These are phyloP conservation scores for Nasonia longicornis DNA, from an alignment of 1,140 invertebrate species.

Conservation along the genomic window DNA sequence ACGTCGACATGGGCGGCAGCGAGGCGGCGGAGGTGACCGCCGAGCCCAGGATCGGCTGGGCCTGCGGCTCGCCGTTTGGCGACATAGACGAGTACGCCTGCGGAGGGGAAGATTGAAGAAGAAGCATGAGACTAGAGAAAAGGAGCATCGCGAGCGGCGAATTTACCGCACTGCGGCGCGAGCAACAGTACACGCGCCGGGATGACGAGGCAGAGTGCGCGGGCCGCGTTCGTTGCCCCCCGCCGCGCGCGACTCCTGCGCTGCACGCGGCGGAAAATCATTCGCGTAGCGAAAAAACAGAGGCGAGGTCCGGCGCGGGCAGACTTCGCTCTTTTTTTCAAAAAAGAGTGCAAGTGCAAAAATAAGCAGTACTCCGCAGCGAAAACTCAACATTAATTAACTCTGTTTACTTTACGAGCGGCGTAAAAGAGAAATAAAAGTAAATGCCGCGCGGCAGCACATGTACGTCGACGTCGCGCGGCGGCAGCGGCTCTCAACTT, in stretches of 20 bases:
- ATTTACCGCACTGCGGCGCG: too few relatives aligned
- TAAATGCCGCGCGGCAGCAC: background rate
- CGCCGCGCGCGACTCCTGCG: too few relatives aligned
- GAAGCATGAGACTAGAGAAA: too few relatives aligned
- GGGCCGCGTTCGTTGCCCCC: too few relatives aligned
- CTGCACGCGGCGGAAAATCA: too few relatives aligned
- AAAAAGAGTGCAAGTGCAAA: background rate
- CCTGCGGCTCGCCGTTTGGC: slow-evolving; percentile 67
- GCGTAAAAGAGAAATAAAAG: background rate
- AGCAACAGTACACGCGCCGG: too few relatives aligned
- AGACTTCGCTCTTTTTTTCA: background rate
- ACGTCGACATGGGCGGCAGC: slow-evolving; percentile 94
- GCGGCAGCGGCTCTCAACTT: background rate
- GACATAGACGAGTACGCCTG: slow-evolving; percentile 74
- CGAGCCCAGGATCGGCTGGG: slow-evolving; percentile 67
- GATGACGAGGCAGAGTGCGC: too few relatives aligned
- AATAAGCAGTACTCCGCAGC: background rate
- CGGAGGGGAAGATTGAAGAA: slow-evolving; percentile 52
- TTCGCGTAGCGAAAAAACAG: background rate
- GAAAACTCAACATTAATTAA: slow-evolving; percentile 4
- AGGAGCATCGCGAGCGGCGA: too few relatives aligned
- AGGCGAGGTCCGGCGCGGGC: background rate
- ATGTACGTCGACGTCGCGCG: background rate
- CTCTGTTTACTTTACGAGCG: slow-evolving; percentile 2
- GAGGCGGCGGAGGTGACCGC: slow-evolving; percentile 75